These are phyloP conservation scores for Zaprionus lachaisei DNA, from an alignment of 1,140 invertebrate genomes.

Conservation along the genomic window DNA sequence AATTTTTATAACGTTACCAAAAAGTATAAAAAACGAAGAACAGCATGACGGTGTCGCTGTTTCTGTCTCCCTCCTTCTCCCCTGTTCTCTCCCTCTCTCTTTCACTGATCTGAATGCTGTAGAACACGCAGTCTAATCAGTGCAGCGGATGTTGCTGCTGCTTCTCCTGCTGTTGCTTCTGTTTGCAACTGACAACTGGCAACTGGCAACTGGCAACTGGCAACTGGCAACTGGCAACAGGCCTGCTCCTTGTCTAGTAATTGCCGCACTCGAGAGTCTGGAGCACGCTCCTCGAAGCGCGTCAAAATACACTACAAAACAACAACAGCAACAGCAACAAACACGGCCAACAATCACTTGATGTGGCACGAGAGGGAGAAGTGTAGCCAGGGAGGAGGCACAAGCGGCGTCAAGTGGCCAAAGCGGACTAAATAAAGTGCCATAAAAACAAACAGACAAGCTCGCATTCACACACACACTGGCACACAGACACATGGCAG, in stretches of 20 bases:
- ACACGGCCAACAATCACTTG: conserved; percentile 32
- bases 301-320: conserved; percentile 61
- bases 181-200: conserved; percentile 13
- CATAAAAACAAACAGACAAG: conserved; percentile 34
- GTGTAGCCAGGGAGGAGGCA: neutral
- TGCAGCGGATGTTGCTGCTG: neutral
- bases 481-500: conserved; percentile 40
- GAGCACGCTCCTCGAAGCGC: conserved; percentile 51
- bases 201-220: conserved; percentile 2
- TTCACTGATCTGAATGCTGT: neutral
- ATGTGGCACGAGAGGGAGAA: conserved; percentile 7
- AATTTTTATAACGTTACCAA: conserved; percentile 77
- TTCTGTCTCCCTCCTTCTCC: neutral
- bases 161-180: conserved; percentile 1
- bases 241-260: conserved; percentile 36
- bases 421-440: conserved; percentile 68
- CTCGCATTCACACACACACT: neutral
- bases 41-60: conserved; percentile 17
- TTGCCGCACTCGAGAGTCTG: conserved; percentile 50
- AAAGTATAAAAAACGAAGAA: conserved; percentile 32
- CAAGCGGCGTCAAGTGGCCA: conserved; percentile 28
- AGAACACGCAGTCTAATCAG: neutral
- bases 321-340: conserved; percentile 31
- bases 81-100: neutral
- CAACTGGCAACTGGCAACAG: conserved; percentile 7